A percentile compares a stretch with the other conserved stretches of the same genome.
phyloP scores from a whole-genome alignment of 2,113 vertebrate species.

The Cebus imitator region DNA sequence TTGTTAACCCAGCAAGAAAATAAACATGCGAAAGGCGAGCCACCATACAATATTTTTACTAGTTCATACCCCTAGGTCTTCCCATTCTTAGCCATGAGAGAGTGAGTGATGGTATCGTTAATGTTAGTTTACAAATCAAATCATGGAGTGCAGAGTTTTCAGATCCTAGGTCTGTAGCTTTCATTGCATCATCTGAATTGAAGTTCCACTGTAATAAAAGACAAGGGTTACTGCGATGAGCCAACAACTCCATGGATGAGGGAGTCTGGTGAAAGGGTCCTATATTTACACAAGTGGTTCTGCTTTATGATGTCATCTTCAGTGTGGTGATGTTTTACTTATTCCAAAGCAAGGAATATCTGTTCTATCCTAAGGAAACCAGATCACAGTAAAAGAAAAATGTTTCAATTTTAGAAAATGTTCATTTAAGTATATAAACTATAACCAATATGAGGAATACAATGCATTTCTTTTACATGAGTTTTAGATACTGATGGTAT shows the following conservation, averaged over 20 bases:
- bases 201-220: neutral
- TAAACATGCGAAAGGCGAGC: neutral
- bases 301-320: neutral
- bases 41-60: neutral
- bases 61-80: neutral
- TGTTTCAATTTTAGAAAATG: constrained; percentile 35
- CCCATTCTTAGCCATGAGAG: neutral
- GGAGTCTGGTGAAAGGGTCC: neutral
- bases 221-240: neutral
- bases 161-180: neutral
- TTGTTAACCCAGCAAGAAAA: neutral
- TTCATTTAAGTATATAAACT: neutral
- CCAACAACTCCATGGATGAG: neutral
- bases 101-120: neutral
- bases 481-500: neutral
- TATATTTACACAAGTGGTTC: neutral
- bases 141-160: neutral
- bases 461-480: neutral
- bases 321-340: neutral
- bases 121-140: neutral
- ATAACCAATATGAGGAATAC: neutral
- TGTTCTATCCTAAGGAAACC: neutral
- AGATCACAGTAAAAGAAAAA: neutral
- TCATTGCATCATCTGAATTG: neutral
- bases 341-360: constrained; percentile 39